Conservation (phyloP, 1,140 invertebrate genomes). For the Conus ventricosus region DNA sequence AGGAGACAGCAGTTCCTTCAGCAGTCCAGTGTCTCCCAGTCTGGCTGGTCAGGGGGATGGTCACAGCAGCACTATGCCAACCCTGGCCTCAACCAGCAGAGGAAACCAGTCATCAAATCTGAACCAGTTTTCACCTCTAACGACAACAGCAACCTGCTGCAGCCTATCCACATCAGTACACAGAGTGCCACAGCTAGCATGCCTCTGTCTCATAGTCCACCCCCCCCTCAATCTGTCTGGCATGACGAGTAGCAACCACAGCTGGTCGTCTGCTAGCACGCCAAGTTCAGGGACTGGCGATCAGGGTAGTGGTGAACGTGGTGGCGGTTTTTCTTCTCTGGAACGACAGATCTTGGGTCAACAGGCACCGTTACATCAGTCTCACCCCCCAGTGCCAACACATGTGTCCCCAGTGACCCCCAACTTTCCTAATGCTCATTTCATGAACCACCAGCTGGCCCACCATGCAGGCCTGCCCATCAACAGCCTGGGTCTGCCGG, state of each 20-base stretch:
- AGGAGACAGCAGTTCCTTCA: slow-evolving; percentile 23
- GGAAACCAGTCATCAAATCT: not conserved
- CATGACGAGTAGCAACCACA: slow-evolving; percentile 29
- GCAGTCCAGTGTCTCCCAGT: slow-evolving; percentile 28
- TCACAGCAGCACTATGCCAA: slow-evolving; percentile 21
- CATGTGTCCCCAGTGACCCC: not conserved
- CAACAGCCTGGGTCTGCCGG: not conserved
- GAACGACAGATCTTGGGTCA: slow-evolving; percentile 27
- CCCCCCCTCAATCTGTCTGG: slow-evolving; percentile 9
- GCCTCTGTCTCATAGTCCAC: slow-evolving; percentile 15
- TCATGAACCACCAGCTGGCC: slow-evolving; percentile 23
- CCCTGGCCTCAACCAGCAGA: not conserved
- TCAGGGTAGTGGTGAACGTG: slow-evolving; percentile 3
- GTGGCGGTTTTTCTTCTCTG: slow-evolving; percentile 20
- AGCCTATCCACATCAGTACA: slow-evolving; percentile 28
- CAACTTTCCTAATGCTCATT: slow-evolving; percentile 20
- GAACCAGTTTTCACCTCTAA: not conserved
- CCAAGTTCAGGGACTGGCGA: slow-evolving; percentile 38
- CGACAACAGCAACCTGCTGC: slow-evolving; percentile 9
- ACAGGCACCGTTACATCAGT: slow-evolving; percentile 12
- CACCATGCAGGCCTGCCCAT: slow-evolving; percentile 1
- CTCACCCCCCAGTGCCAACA: not conserved
- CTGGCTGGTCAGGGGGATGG: not conserved
- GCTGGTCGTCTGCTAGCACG: slow-evolving; percentile 38
- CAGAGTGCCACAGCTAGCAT: not conserved